Conservation (phyloP, 2,113 vertebrate species). For the Amblyornis subalaris region DNA sequence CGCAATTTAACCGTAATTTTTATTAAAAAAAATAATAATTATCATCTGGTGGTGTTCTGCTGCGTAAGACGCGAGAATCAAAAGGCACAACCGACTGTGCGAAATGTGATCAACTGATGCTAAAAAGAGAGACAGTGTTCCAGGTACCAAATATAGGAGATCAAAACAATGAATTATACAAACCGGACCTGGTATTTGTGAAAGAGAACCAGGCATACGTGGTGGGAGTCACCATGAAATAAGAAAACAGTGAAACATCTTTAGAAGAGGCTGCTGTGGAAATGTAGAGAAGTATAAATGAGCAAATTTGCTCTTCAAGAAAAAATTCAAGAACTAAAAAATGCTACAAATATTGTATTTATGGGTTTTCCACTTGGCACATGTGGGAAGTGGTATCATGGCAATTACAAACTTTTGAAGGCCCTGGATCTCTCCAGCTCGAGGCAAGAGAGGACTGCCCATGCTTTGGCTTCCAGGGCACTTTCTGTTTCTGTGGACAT, state of each 20-base stretch:
- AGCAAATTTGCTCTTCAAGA: not conserved
- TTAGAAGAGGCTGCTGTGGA: not conserved
- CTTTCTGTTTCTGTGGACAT: not conserved
- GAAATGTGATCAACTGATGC: not conserved
- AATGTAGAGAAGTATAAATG: not conserved
- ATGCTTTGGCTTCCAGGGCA: not conserved
- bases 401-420: fast-evolving
- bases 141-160: not conserved
- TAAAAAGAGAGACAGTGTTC: not conserved
- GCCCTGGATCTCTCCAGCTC: not conserved
- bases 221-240: not conserved
- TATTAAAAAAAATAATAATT: not conserved
- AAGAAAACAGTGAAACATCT: fast-evolving
- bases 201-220: not conserved
- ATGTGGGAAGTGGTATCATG: fast-evolving
- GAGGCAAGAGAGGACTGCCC: not conserved
- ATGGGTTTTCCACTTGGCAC: not conserved
- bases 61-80: not conserved
- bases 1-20: not conserved
- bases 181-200: not conserved
- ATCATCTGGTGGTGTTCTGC: not conserved
- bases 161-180: not conserved
- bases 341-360: not conserved
- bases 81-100: not conserved
- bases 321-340: not conserved